phyloP scores from a whole-genome alignment of 37 sponge, comb jelly and placozoan species.

The Hormiphora californensis region DNA sequence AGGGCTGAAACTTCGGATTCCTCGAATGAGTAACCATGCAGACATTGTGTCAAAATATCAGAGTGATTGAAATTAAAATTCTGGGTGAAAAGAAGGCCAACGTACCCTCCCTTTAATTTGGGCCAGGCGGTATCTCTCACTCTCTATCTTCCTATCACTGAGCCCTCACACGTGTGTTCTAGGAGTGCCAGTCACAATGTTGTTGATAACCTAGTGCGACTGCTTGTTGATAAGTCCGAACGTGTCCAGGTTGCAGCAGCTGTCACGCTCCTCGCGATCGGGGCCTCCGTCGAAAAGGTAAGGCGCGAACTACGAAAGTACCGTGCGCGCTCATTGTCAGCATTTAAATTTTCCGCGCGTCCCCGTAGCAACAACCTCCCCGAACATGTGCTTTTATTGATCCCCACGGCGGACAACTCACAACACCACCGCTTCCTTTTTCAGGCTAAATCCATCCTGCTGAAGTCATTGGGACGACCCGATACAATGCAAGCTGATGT shows the following conservation, averaged over 20 bases:
- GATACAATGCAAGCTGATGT: conserved; percentile 33
- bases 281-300: conserved; percentile 14
- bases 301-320: neutral
- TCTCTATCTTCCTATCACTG: no score
- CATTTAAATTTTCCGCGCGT: no score
- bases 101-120: no score
- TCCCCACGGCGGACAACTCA: no score
- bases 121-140: neutral
- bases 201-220: conserved; percentile 16
- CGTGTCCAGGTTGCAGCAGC: conserved; percentile 8
- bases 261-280: conserved; percentile 39
- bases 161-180: no score
- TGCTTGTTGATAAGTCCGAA: conserved; percentile 21
- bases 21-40: no score
- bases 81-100: no score
- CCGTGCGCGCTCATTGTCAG: neutral
- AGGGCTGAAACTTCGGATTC: no score
- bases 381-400: no score
- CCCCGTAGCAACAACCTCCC: no score
- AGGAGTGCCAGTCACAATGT: neutral
- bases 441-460: conserved; percentile 4
- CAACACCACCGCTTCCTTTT: neutral
- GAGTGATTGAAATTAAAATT: no score
- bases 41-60: no score
- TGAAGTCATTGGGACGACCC: neutral